Evolutionary conservation across 2,113 vertebrate genomes (phyloP).

Genomic region (Brienomyrus longianalis): DNA sequence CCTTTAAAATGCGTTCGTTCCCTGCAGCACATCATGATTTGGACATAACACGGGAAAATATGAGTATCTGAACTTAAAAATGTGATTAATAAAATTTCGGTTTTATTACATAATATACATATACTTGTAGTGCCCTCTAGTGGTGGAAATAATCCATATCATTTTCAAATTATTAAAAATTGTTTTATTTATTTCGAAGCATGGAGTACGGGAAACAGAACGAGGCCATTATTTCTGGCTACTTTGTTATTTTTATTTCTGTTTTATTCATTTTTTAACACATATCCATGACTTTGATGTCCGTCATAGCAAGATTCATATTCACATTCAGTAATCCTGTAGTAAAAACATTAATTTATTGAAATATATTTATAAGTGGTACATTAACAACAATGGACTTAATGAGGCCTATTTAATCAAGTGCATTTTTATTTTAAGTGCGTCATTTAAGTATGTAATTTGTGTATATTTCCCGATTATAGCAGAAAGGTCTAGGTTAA

Average conservation of each 20-base stretch:
- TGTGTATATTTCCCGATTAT: not conserved
- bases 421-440: not conserved
- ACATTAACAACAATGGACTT: not conserved
- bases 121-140: not conserved
- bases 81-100: not conserved
- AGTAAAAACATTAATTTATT: not conserved
- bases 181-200: not conserved
- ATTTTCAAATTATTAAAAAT: not conserved
- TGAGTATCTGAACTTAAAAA: not conserved
- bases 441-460: not conserved
- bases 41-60: not conserved
- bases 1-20: not conserved
- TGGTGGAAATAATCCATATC: not conserved
- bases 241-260: not conserved
- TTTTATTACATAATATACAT: not conserved
- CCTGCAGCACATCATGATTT: not conserved
- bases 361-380: not conserved
- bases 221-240: not conserved
- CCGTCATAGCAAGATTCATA: not conserved
- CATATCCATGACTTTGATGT: not conserved
- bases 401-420: not conserved
- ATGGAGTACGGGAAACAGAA: not conserved
- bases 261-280: not conserved
- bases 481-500: not conserved
- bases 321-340: not conserved